A percentile compares a stretch with the other conserved stretches of the same genome.
phyloP scores from a whole-genome alignment of 2,797 vertebrate genomes.

The Hydrolagus colliei region DNA sequence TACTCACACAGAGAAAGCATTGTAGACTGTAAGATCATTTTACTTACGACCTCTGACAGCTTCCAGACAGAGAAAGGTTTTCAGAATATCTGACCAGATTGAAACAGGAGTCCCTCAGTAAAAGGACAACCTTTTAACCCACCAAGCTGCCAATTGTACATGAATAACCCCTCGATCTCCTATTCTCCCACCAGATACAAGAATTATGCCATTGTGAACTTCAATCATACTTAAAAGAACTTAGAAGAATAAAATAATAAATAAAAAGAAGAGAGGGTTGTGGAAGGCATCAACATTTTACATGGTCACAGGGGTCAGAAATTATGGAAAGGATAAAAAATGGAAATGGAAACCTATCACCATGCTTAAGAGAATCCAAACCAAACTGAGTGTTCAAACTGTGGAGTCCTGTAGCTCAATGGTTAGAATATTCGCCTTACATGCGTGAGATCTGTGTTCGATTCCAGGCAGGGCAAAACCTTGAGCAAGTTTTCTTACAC shows the following conservation, averaged over 20 bases:
- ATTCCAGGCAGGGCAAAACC: too few relatives aligned
- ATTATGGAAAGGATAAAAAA: not conserved
- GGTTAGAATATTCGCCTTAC: too few relatives aligned
- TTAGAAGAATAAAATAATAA: not conserved
- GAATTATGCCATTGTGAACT: not conserved
- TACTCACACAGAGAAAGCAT: not conserved
- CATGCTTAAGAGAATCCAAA: too few relatives aligned
- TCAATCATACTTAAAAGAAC: not conserved
- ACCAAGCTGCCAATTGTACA: conserved; percentile 4
- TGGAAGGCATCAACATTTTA: not conserved
- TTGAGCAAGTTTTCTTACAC: too few relatives aligned
- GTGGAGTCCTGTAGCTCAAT: too few relatives aligned
- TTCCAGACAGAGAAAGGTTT: not conserved
- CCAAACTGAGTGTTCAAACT: too few relatives aligned
- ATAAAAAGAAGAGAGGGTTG: too few relatives aligned
- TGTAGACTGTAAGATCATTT: not conserved
- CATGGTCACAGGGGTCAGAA: not conserved
- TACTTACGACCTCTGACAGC: not conserved
- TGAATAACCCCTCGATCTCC: not conserved
- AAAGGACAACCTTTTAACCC: not conserved
- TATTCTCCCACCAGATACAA: not conserved
- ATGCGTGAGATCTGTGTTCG: too few relatives aligned
- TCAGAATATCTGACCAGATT: not conserved
- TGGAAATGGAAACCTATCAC: too few relatives aligned
- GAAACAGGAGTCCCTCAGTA: not conserved